Base-by-base conservation (phyloP, 2,113 vertebrate species). In the Mustela nigripes region DNA sequence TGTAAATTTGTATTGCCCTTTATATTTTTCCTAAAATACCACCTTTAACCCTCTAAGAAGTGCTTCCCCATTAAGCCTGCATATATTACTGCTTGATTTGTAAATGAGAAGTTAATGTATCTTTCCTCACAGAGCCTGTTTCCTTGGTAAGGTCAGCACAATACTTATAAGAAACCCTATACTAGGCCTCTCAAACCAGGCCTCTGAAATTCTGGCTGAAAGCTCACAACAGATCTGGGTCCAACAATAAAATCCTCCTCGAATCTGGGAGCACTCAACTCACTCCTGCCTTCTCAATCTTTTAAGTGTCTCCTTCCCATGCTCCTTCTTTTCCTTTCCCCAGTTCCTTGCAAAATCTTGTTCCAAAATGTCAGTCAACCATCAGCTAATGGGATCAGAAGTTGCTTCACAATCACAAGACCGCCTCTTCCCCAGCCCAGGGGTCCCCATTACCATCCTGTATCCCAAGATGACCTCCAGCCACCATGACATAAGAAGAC, bases 291-390 rank as follows among this genome's bases (percentile, higher is more conserved):
- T 83, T 89, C 93, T 92, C 97, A 28, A 1, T 89, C 85, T 85
- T 87, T 60, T 84, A 65, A 96, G 93, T 74, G 50, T 82, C 92
- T 94, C 96, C 94, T 95, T 89, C 96, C 63, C 96, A 91, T 81
- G 73, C 36, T 93, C 86, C 73, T 96, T 90, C 91, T 88, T 94
- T 96, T 96, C 92, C 97, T 98, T 96, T 95, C 95, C 96, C 96
- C 82, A 62, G 60, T 88, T 91, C 96, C 97, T 98, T 94, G 88
- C 96, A 97, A 98, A 98, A 96, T 85, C 90, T 42, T 78, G 53
- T 94, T 98, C 97, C 97, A 97, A 97, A 97, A 97, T 95, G 97
- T 96, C 97, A 98, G 84, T 96, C 97, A 97, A 81, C 78, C 94
- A 93, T 98, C 96, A 98, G 97, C 84, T 98, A 97, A 98, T 92